These are phyloP conservation scores for Caradrina clavipalpis DNA, from an alignment of 2,888 invertebrate species.

Conservation along the genomic window DNA sequence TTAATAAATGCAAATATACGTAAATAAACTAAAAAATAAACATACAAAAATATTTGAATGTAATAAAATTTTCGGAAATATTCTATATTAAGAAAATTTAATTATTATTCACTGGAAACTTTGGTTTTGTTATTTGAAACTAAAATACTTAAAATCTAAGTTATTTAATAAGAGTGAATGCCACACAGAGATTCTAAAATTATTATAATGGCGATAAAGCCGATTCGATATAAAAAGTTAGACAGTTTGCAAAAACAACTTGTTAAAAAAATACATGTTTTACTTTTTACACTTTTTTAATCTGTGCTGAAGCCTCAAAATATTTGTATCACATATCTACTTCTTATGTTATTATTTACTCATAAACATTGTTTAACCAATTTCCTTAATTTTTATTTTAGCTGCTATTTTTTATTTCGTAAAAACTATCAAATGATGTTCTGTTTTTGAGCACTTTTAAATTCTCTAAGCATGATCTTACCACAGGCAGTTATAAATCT, in stretches of 20 bases:
- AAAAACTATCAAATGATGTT: background rate
- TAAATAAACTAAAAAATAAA: slow-evolving; percentile 31
- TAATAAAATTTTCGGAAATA: slow-evolving; percentile 40
- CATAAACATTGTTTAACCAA: slow-evolving; percentile 20
- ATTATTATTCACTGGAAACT: slow-evolving; percentile 64
- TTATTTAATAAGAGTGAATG: slow-evolving; percentile 49
- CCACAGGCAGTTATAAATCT: background rate
- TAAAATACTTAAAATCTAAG: slow-evolving; percentile 60
- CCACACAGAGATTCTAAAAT: slow-evolving; percentile 62
- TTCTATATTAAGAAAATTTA: slow-evolving; percentile 15
- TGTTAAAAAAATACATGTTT: slow-evolving; percentile 16
- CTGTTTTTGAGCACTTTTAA: background rate
- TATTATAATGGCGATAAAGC: slow-evolving; percentile 27
- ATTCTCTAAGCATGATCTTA: background rate
- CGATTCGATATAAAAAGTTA: slow-evolving; percentile 31
- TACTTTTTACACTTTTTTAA: slow-evolving; percentile 6
- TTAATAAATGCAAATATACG: slow-evolving; percentile 55
- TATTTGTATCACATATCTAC: slow-evolving; percentile 41
- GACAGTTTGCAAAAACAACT: slow-evolving; percentile 16
- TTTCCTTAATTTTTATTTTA: slow-evolving; percentile 12
- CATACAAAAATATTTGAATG: slow-evolving; percentile 35
- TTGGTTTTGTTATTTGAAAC: slow-evolving; percentile 73
- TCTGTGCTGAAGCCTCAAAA: slow-evolving; percentile 36
- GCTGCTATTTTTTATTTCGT: slow-evolving; percentile 24
- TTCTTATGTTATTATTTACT: slow-evolving; percentile 18